Percentiles rank a stretch among this genome's conserved stretches.
These are phyloP conservation scores for Equus przewalskii DNA, from an alignment of 2,113 vertebrate genomes.

Conservation along the genomic window DNA sequence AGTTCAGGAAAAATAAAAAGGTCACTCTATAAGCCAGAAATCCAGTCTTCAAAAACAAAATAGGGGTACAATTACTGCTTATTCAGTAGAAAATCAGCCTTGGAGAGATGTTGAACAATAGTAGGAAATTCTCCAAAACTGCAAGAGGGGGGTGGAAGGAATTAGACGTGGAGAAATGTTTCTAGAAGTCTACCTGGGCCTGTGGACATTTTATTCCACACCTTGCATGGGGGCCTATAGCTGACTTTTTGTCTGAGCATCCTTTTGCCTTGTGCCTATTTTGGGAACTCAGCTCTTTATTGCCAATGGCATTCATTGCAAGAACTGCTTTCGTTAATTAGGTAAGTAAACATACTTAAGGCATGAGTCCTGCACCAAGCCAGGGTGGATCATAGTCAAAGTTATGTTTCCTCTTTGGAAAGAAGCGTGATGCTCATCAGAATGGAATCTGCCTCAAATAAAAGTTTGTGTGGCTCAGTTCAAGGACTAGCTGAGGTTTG, in stretches of 20 bases:
- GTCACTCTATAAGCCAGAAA: neutral
- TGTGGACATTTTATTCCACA: neutral
- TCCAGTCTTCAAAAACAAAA: neutral
- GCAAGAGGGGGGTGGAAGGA: neutral
- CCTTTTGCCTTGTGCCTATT: neutral
- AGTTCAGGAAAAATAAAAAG: conserved; percentile 29
- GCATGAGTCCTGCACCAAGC: neutral
- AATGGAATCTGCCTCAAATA: neutral
- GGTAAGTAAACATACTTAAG: neutral
- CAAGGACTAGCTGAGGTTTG: conserved; percentile 68
- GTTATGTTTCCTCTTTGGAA: neutral
- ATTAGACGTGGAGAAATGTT: neutral
- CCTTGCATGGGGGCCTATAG: neutral
- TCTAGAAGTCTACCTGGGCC: neutral
- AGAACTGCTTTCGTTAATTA: neutral
- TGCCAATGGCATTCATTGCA: rapidly evolving
- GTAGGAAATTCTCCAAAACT: neutral
- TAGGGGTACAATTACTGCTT: neutral
- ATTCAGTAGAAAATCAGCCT: neutral
- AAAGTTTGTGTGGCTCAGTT: conserved; percentile 39
- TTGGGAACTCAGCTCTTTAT: neutral
- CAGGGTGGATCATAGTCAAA: neutral
- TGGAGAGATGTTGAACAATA: neutral
- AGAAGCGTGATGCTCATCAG: neutral
- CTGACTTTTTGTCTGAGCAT: neutral